These are phyloP conservation scores for Colletes latitarsis DNA, from an alignment of 1,140 invertebrate species.

Conservation along the genomic window DNA sequence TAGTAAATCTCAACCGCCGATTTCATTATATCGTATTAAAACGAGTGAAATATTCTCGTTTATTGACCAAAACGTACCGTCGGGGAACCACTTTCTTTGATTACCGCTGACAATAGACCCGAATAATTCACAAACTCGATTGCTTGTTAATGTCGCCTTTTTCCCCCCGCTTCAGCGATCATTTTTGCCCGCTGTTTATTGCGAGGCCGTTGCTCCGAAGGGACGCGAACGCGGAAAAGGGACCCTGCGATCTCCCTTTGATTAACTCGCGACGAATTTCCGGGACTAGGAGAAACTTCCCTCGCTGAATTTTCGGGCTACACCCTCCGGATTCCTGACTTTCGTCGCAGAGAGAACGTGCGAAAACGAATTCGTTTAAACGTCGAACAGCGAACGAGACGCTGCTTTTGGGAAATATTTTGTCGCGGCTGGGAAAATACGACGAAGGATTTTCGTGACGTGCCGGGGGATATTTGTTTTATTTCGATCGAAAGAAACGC, in stretches of 20 bases:
- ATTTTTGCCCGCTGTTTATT: not conserved
- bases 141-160: not conserved
- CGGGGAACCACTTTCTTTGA: constrained; percentile 5
- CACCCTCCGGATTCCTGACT: not conserved
- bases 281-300: not conserved
- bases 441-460: not conserved
- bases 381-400: not conserved
- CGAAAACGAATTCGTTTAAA: not conserved
- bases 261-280: constrained; percentile 21
- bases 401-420: not conserved
- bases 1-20: no score
- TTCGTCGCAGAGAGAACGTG: no score
- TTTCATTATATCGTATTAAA: no score
- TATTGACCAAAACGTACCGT: no score
- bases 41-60: no score
- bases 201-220: not conserved
- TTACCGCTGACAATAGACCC: not conserved
- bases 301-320: not conserved
- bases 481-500: not conserved
- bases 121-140: constrained; percentile 26
- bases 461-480: no score
- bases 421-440: not conserved
- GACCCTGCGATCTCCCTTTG: not conserved
- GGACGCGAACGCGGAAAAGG: not conserved
- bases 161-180: not conserved